Conservation (phyloP, 2,888 invertebrate genomes). For the Polyploca ridens region DNA sequence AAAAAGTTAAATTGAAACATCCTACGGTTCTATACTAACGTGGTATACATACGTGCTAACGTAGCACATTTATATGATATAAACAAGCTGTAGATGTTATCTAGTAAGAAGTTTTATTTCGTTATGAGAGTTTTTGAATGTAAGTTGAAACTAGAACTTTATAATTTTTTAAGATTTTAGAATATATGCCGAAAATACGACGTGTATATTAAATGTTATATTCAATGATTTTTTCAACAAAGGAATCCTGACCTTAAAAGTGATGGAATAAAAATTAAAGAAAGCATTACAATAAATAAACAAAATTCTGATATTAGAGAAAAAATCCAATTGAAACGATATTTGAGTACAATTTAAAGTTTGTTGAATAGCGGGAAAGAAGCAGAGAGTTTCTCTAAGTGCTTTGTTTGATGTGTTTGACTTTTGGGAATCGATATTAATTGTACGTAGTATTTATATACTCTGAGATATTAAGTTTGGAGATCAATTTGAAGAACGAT, state of each 20-base stretch:
- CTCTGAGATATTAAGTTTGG: slow-evolving; percentile 42
- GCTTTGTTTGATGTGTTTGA: slow-evolving; percentile 74
- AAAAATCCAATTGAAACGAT: slow-evolving; percentile 50
- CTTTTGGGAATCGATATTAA: slow-evolving; percentile 56
- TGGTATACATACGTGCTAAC: background rate
- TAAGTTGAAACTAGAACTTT: too few species aligned
- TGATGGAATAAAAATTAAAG: too few species aligned
- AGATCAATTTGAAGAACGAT: slow-evolving; percentile 39
- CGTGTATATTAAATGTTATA: too few species aligned
- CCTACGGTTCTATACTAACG: slow-evolving; percentile 27
- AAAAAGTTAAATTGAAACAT: slow-evolving; percentile 74
- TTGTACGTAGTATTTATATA: too few species aligned
- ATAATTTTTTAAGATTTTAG: too few species aligned
- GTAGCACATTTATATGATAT: background rate
- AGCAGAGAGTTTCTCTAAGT: slow-evolving; percentile 56
- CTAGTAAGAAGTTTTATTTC: too few species aligned
- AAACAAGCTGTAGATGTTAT: background rate
- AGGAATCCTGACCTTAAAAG: too few species aligned
- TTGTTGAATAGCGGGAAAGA: slow-evolving; percentile 52
- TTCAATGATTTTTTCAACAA: too few species aligned
- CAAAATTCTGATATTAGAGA: background rate
- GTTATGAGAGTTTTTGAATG: too few species aligned
- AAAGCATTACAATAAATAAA: background rate
- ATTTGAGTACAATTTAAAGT: slow-evolving; percentile 68
- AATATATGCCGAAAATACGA: too few species aligned